phyloP scores from a whole-genome alignment of 2,888 invertebrate genomes.

The Beris chalybata region DNA sequence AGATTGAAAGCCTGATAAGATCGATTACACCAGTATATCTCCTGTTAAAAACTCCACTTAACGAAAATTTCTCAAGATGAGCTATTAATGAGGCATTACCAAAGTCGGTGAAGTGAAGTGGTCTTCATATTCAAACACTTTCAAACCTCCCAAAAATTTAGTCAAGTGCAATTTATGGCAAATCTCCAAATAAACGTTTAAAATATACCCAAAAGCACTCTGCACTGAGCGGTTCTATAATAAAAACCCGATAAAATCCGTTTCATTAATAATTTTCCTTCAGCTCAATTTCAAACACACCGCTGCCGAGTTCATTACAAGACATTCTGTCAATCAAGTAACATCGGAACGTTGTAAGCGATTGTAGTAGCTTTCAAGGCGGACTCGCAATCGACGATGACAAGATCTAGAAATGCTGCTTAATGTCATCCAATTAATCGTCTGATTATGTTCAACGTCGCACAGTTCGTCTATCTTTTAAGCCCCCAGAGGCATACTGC shows the following conservation, averaged over 20 bases:
- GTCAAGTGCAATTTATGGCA: too few relatives aligned
- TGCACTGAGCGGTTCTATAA: too few relatives aligned
- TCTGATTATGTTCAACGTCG: constrained; percentile 18
- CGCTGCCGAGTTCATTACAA: constrained; percentile 22
- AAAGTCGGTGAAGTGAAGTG: too few relatives aligned
- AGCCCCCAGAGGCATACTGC: background rate
- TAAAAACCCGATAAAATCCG: background rate
- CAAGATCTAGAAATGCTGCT: constrained; percentile 10
- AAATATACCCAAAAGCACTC: too few relatives aligned
- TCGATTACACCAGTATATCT: too few relatives aligned
- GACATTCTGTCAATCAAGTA: constrained; percentile 23
- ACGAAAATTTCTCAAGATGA: too few relatives aligned
- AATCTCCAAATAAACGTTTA: too few relatives aligned
- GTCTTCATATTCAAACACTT: too few relatives aligned
- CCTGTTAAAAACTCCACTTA: too few relatives aligned
- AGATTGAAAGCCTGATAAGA: too few relatives aligned
- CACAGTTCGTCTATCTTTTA: background rate
- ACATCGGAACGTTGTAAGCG: constrained; percentile 24
- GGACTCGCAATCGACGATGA: background rate
- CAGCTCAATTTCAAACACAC: constrained; percentile 12
- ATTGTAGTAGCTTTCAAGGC: constrained; percentile 11
- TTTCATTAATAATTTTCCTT: background rate
- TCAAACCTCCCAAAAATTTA: too few relatives aligned
- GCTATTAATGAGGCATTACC: too few relatives aligned
- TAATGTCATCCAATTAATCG: constrained; percentile 22